Base-by-base conservation (phyloP, 2,113 vertebrate genomes). In the Paracanthobrama guichenoti region DNA sequence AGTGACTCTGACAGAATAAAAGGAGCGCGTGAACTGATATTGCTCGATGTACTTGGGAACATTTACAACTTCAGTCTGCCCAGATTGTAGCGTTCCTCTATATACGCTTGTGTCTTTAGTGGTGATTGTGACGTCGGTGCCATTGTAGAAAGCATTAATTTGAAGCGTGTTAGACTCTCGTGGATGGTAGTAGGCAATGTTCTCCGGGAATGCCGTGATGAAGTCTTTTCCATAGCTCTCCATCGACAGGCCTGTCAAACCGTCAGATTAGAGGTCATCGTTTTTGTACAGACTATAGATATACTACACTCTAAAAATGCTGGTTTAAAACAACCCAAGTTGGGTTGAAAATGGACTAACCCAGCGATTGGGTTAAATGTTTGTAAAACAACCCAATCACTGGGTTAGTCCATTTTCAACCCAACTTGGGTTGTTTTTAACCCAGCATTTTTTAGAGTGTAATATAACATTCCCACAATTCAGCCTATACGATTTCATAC, bases 111-210 rank as follows among this genome's bases (percentile, higher is more conserved):
- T 0, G n/a, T n/a, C 0, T 12, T 39, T 78, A 16, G 16, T 1
- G 53, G 0, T 46, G 24, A 93, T 0, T 0, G 0, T 0, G 53
- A 94, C 60, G 0, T 0, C 0, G 0, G 93, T 93, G n/a, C 1
- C 0, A 0, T 18, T 0, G 0, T 67, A 0, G 18, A 93, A 6
- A 28, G 91, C 88, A 0, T 87, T 91, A 66, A 94, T 48, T 5
- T n/a, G 26, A 35, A 94, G 35, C 0, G 0, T 2, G 86, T 88
- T 89, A 0, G 89, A 1, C 0, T 0, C 22, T 39, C 24, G 2
- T 0, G 92, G 91, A 42, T 92, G 28, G 71, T 92, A 95, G 42
- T 85, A 87, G 59, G 93, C 94, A 0, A 95, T 90, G 86, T 94
- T 95, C 86, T 95, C 94, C 0, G 92, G 93, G 44, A 94, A 95